phyloP scores from a whole-genome alignment of 2,797 vertebrate species.

The Buceros bicornis region DNA sequence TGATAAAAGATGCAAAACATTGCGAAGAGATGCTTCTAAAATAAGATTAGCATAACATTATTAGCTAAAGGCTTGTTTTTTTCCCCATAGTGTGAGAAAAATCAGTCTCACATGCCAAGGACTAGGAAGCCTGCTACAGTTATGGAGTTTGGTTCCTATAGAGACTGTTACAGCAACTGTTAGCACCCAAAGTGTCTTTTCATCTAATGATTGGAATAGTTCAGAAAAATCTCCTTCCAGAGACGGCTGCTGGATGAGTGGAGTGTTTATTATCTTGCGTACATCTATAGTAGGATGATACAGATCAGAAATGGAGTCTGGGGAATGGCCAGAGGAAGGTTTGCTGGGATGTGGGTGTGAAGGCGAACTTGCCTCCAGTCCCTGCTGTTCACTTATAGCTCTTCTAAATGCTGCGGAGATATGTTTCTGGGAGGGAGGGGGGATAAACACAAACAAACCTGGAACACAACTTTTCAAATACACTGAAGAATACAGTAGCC shows the following conservation, averaged over 20 bases:
- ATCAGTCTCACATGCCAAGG: slow-evolving; percentile 20
- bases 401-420: not conserved
- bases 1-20: slow-evolving; percentile 19
- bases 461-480: not conserved
- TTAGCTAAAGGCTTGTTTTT: slow-evolving; percentile 22
- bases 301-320: not conserved
- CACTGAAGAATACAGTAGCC: not conserved
- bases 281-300: not conserved
- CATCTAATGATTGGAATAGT: not conserved
- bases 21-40: slow-evolving; percentile 43
- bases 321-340: not conserved
- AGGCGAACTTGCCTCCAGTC: not conserved
- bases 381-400: not conserved
- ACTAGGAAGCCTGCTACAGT: slow-evolving; percentile 8
- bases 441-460: not conserved
- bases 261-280: not conserved
- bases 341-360: not conserved
- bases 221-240: not conserved
- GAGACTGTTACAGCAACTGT: slow-evolving; percentile 14
- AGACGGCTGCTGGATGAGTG: not conserved
- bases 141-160: slow-evolving; percentile 53
- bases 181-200: slow-evolving; percentile 2
- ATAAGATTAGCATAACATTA: slow-evolving; percentile 36
- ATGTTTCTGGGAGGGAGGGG: not conserved
- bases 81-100: not conserved